Evolutionary conservation across 2,888 invertebrate species (phyloP), one percentile per base, ranked within the genome.

Genomic region (Polymixis flavicincta): DNA sequence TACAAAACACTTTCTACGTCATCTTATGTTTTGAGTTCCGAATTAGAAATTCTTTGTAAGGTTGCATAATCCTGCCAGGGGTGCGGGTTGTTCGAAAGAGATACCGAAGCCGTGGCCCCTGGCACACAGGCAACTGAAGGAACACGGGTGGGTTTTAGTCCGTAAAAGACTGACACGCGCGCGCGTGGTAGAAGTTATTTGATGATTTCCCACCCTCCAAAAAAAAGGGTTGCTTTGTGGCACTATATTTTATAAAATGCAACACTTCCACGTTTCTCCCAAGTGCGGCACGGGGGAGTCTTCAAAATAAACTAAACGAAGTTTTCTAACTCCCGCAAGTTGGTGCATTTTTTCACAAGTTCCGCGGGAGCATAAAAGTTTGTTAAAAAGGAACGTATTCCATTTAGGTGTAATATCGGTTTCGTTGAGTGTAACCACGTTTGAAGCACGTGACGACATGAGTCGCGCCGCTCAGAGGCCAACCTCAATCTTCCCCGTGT

Each of bases 401-500:
- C 83, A 86, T 87, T 89, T 84, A 86, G 82, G 78, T 83, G 80
- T 85, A 87, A 88, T 89, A 88, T 90, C 84, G 87, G 87, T 88
- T 87, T 88, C 85, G 86, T 81, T 84, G 85, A 74, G 72, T 86
- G 88, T 89, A 89, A 88, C 87, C 87, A 88, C 89, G 89, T 89
- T 90, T 84, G 84, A 88, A 85, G 88, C 90, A 92, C 90, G 90
- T 91, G 93, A 89, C 89, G 89, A 88, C 89, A 87, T 89, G 88
- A 89, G 89, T 89, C 82, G 85, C 84, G 74, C 69, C 85, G 82
- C 83, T 76, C 80, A 78, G 83, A 87, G 90, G 87, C 87, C 89
- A 91, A 92, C 92, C 93, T 92, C 93, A 94, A 94, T 93, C 94
- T 94, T 91, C 90, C 87, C 89, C 85, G 90, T 92, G 92, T 94